Evolutionary conservation across 30 jellyfish, hydroid and myxozoan species (phyloP).

Genomic region (Hydra vulgaris): DNA sequence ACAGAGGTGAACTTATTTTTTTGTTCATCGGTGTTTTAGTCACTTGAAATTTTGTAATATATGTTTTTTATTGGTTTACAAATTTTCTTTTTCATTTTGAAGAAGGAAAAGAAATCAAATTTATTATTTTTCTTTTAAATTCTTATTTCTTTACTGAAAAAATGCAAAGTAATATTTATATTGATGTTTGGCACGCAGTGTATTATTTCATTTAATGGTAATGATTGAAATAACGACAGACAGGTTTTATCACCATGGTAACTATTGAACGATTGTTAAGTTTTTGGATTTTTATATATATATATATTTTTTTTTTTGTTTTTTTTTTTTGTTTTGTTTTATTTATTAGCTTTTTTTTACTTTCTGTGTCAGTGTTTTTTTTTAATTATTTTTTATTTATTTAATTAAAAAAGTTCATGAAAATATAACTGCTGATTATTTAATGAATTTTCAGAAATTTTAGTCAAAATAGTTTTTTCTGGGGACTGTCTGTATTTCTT

Average conservation of each 20-base stretch:
- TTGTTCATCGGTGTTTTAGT: not conserved
- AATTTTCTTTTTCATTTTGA: not conserved
- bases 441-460: not conserved
- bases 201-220: not conserved
- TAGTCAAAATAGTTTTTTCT: not conserved
- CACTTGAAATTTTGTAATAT: not conserved
- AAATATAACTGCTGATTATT: too few relatives aligned
- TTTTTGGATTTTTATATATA: too few relatives aligned
- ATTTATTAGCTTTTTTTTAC: too few relatives aligned
- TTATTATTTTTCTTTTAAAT: too few relatives aligned
- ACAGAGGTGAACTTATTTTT: not conserved
- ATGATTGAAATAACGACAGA: not conserved
- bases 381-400: too few relatives aligned
- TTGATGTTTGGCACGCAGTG: not conserved
- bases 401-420: too few relatives aligned
- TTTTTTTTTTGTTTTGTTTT: too few relatives aligned
- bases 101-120: not conserved
- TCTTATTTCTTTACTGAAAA: not conserved
- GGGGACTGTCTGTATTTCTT: not conserved
- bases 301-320: too few relatives aligned
- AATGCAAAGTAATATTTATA: not conserved
- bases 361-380: too few relatives aligned
- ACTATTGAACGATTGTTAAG: too few relatives aligned
- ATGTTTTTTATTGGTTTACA: not conserved
- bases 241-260: too few relatives aligned